Evolutionary conservation across 1,140 invertebrate species (phyloP).

Genomic region (Meloidogyne chitwoodi): DNA sequence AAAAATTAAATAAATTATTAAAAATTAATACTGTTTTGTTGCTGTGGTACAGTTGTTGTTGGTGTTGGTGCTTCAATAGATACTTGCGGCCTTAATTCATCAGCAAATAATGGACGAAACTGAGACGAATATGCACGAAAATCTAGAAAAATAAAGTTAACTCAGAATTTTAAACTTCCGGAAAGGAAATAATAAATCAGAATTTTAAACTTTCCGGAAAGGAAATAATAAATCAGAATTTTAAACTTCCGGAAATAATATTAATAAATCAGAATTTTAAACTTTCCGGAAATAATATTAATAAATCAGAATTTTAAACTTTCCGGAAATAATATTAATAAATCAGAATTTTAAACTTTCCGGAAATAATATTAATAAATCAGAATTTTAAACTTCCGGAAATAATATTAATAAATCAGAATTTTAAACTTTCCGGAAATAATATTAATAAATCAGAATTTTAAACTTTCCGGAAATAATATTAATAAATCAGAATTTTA

Average conservation of each 20-base stretch:
- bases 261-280: conserved; percentile 38
- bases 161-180: neutral
- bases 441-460: too few relatives aligned
- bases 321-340: conserved; percentile 35
- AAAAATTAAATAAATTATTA: conserved; percentile 64
- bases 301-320: conserved; percentile 44
- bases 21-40: conserved; percentile 3
- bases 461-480: neutral
- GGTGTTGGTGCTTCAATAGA: conserved; percentile 18
- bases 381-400: conserved; percentile 25
- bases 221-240: conserved; percentile 36
- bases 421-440: neutral
- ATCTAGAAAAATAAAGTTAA: conserved; percentile 28
- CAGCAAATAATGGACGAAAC: conserved; percentile 35
- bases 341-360: conserved; percentile 37
- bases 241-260: conserved; percentile 6
- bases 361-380: too few relatives aligned
- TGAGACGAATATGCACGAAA: conserved; percentile 51
- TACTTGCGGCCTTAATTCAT: conserved; percentile 23
- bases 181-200: conserved; percentile 30
- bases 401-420: too few relatives aligned
- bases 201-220: conserved; percentile 6
- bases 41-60: neutral
- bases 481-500: conserved; percentile 39
- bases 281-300: conserved; percentile 4